Evolutionary conservation across 2,888 invertebrate species (phyloP).

Genomic region (Pristionchus arcanus): DNA sequence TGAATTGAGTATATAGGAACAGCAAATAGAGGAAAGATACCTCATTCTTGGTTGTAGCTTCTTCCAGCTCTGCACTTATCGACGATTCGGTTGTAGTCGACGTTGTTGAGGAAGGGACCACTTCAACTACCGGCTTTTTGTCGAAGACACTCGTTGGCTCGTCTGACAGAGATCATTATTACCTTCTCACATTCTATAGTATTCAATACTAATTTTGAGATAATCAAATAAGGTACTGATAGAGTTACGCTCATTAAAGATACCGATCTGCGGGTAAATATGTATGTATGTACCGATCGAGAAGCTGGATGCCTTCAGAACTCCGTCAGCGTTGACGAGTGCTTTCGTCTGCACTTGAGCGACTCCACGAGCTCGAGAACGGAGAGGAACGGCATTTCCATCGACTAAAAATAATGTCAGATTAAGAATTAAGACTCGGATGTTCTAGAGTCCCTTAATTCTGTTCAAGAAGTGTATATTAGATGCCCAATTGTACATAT

Average conservation of each 20-base stretch:
- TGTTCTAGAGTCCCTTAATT: no score
- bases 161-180: background rate
- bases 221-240: no score
- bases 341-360: conserved; percentile 13
- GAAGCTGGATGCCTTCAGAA: conserved; percentile 45
- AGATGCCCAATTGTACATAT: no score
- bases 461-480: no score
- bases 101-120: conserved; percentile 18
- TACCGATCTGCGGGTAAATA: no score
- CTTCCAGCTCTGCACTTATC: conserved; percentile 9
- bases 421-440: no score
- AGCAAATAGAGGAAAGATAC: conserved; percentile 20
- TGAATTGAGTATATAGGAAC: no score
- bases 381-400: conserved; percentile 5
- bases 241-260: no score
- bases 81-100: background rate
- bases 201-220: no score
- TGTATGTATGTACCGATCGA: no score
- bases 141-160: conserved; percentile 37
- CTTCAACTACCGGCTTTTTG: conserved; percentile 30
- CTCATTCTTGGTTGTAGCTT: conserved; percentile 58
- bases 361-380: conserved; percentile 50
- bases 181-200: background rate
- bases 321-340: conserved; percentile 48
- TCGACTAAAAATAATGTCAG: background rate